Percentiles rank a stretch among this genome's conserved stretches.
Conservation (phyloP, 2,113 vertebrate species). For the Aptenodytes forsteri region DNA sequence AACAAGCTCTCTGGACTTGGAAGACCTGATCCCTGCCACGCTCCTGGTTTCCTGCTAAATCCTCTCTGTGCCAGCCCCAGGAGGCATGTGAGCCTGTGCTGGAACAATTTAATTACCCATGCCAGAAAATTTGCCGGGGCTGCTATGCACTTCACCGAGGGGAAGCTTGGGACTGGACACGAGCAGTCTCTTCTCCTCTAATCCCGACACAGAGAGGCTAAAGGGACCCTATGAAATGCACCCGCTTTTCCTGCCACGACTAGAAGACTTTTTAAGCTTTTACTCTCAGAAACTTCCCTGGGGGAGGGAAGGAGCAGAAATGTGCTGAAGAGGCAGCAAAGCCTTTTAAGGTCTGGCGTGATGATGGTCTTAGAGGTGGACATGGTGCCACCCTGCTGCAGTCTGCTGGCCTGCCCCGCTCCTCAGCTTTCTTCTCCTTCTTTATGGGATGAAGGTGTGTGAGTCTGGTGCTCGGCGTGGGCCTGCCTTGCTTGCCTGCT, state of each 20-base stretch:
- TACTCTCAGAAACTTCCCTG: not conserved
- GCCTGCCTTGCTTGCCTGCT: not conserved
- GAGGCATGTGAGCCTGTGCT: not conserved
- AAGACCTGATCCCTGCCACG: fast-evolving
- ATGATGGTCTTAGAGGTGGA: not conserved
- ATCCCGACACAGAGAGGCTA: not conserved
- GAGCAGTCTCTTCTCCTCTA: not conserved
- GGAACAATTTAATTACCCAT: not conserved
- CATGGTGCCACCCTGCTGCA: not conserved
- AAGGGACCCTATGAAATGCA: not conserved
- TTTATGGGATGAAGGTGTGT: not conserved
- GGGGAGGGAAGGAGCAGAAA: not conserved
- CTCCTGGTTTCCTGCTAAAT: not conserved
- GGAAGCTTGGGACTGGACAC: not conserved
- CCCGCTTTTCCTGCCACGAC: not conserved
- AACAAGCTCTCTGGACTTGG: not conserved
- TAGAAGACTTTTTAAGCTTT: not conserved
- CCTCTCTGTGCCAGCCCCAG: not conserved
- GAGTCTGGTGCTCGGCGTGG: fast-evolving
- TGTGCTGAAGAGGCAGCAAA: not conserved
- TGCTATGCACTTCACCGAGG: not conserved
- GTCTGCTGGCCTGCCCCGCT: not conserved
- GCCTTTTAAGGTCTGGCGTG: not conserved
- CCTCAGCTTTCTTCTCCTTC: not conserved
- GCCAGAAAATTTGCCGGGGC: not conserved